Evolutionary conservation across 2,797 vertebrate species (phyloP).

Genomic region (Microhierax caerulescens): DNA sequence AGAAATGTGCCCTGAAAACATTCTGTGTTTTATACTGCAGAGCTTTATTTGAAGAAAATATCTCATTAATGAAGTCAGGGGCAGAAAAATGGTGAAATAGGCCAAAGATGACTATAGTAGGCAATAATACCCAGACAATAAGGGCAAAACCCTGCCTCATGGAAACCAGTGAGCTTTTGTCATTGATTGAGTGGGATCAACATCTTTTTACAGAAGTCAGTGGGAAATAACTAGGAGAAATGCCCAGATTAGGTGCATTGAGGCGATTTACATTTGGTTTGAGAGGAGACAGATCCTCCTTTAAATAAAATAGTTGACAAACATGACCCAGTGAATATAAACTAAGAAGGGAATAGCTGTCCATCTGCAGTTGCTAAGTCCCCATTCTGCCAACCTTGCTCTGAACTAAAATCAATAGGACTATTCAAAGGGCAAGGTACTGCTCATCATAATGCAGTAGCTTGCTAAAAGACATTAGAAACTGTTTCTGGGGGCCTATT

Average conservation of each 20-base stretch:
- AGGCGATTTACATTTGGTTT: not conserved
- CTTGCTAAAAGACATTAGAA: conserved; percentile 26
- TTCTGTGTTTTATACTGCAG: not conserved
- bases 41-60: conserved; percentile 19
- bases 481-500: not conserved
- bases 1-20: not conserved
- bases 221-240: not conserved
- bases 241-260: not conserved
- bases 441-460: conserved; percentile 9
- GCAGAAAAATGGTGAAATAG: not conserved
- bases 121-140: not conserved
- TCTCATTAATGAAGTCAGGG: conserved; percentile 13
- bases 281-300: not conserved
- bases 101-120: not conserved
- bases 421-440: conserved; percentile 22
- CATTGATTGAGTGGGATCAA: not conserved
- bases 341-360: not conserved
- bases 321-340: conserved; percentile 15
- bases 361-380: not conserved
- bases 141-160: not conserved
- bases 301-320: not conserved
- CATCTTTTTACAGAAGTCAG: not conserved
- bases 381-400: conserved; percentile 3
- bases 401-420: conserved; percentile 57
- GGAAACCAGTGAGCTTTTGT: not conserved